phyloP scores from a whole-genome alignment of 2,888 invertebrate species.

The Coecobrya sp. region DNA sequence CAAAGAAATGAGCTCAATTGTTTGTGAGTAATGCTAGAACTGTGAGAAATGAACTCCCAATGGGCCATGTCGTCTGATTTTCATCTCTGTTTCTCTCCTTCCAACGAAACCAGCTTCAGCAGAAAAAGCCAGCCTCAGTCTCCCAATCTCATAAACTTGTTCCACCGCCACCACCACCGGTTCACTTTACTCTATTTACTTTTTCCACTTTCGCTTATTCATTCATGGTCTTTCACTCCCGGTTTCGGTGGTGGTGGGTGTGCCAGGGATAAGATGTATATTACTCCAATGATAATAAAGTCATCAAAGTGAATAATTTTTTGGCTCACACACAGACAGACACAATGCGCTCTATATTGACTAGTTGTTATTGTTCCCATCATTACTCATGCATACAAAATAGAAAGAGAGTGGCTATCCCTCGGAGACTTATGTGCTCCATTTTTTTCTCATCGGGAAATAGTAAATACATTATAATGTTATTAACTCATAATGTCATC shows the following conservation, averaged over 20 bases:
- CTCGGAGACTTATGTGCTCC: conserved; percentile 59
- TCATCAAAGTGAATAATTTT: conserved; percentile 81
- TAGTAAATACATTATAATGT: conserved; percentile 75
- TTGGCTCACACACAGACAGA: conserved; percentile 15
- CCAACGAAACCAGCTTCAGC: conserved; percentile 25
- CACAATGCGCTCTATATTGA: conserved; percentile 65
- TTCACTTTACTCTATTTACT: conserved; percentile 49
- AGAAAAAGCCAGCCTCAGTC: conserved; percentile 54
- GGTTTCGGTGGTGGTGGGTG: conserved; percentile 22
- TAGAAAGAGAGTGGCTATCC: conserved; percentile 45
- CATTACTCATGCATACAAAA: conserved; percentile 79
- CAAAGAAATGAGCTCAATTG: conserved; percentile 72
- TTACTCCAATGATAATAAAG: conserved; percentile 77
- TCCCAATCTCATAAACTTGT: conserved; percentile 67
- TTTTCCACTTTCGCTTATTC: conserved; percentile 53
- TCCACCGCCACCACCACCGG: conserved; percentile 10
- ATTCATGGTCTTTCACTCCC: conserved; percentile 58
- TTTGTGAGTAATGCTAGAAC: conserved; percentile 86
- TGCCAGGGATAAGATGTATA: conserved; percentile 7
- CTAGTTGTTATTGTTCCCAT: conserved; percentile 78
- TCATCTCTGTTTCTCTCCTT: conserved; percentile 85
- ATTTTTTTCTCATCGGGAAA: conserved; percentile 62
- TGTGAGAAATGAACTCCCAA: conserved; percentile 87
- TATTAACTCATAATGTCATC: conserved; percentile 67
- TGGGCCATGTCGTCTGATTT: conserved; percentile 87